Percentiles rank a stretch among this genome's conserved stretches.
phyloP scores from a whole-genome alignment of 1,140 invertebrate genomes.

The Camponotus floridanus region DNA sequence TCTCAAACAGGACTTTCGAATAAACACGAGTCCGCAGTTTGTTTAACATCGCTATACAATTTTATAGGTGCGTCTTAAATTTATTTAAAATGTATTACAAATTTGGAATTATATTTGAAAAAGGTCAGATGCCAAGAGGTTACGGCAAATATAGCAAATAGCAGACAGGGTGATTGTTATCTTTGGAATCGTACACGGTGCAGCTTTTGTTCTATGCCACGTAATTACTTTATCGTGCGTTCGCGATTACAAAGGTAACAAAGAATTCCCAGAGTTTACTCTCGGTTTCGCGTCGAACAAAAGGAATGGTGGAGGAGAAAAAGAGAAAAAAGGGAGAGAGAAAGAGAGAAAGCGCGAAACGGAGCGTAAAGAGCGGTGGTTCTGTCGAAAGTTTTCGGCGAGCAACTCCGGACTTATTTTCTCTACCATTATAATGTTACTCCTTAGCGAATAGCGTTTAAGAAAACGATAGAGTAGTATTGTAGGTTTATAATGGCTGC shows the following conservation, averaged over 20 bases:
- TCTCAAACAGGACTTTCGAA: not conserved
- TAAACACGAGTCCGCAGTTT: not conserved
- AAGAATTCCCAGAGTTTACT: constrained; percentile 59
- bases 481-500: not conserved
- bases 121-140: constrained; percentile 26
- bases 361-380: constrained; percentile 15
- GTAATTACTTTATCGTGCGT: constrained; percentile 61
- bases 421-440: constrained; percentile 29
- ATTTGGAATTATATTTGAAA: constrained; percentile 3
- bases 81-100: constrained; percentile 11
- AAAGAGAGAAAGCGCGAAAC: not conserved
- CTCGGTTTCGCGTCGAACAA: constrained; percentile 57
- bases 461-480: not conserved
- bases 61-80: not conserved
- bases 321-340: not conserved
- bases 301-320: constrained; percentile 19
- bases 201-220: constrained; percentile 52
- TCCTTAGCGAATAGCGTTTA: constrained; percentile 25
- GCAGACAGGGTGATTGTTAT: constrained; percentile 43
- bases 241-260: constrained; percentile 61
- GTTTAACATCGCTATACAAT: not conserved
- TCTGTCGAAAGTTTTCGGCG: constrained; percentile 46
- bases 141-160: not conserved
- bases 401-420: constrained; percentile 43
- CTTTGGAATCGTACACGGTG: constrained; percentile 49